phyloP scores from a whole-genome alignment of 2,797 vertebrate species.

The Podargus strigoides region DNA sequence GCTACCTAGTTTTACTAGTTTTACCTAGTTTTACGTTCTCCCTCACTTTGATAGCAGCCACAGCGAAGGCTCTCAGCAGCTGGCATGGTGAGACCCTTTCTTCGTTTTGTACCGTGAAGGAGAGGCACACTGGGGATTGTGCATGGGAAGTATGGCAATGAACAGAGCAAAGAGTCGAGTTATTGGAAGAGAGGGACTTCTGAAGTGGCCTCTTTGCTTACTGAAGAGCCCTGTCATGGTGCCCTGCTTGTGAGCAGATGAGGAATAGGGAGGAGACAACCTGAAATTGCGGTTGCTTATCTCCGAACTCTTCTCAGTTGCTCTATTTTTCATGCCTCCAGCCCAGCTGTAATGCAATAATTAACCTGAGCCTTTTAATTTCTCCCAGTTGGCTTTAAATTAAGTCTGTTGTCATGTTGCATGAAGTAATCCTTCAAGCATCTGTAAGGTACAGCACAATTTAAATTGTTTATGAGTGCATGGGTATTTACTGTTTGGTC shows the following conservation, averaged over 20 bases:
- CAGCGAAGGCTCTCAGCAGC: background rate
- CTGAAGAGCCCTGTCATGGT: background rate
- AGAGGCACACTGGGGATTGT: fast-evolving
- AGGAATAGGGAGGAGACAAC: background rate
- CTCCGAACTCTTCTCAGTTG: background rate
- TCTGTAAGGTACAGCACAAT: background rate
- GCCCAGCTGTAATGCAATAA: slow-evolving; percentile 23
- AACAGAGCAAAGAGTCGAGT: background rate
- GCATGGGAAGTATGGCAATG: fast-evolving
- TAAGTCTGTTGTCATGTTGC: slow-evolving; percentile 32
- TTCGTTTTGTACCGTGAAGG: fast-evolving
- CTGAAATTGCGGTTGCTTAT: background rate
- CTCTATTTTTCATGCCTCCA: slow-evolving; percentile 2
- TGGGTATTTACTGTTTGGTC: slow-evolving; percentile 15
- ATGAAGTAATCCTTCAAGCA: slow-evolving; percentile 37
- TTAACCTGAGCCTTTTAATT: slow-evolving; percentile 59
- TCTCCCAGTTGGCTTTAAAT: slow-evolving; percentile 56
- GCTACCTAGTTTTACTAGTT: background rate
- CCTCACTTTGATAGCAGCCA: fast-evolving
- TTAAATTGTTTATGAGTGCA: background rate
- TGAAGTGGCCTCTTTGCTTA: slow-evolving; percentile 31
- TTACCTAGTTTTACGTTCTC: background rate
- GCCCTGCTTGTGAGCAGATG: background rate
- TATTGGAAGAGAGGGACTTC: background rate
- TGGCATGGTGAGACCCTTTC: background rate